Conservation (phyloP, 2,113 vertebrate species). For the Myiagra hebetior region DNA sequence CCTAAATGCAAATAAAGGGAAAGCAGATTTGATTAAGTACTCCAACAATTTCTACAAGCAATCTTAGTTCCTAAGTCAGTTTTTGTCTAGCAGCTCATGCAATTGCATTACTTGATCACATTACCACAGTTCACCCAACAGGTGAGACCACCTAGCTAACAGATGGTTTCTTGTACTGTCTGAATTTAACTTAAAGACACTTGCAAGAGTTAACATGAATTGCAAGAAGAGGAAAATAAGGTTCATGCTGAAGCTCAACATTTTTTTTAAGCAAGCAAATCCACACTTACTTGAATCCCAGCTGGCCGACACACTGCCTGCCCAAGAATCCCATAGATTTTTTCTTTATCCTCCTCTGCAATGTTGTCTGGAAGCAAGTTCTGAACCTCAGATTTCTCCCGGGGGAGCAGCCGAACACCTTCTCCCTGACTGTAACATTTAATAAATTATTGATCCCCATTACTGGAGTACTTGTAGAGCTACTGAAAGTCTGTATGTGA, state of each 20-base stretch:
- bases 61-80: neutral
- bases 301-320: conserved; percentile 96
- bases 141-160: neutral
- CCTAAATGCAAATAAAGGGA: conserved; percentile 70
- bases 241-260: neutral
- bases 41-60: neutral
- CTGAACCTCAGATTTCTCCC: conserved; percentile 92
- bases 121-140: neutral
- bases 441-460: conserved; percentile 9
- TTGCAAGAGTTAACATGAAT: neutral
- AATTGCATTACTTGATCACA: neutral
- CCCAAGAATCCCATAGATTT: conserved; percentile 93
- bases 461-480: neutral
- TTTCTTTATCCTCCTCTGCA: conserved; percentile 88
- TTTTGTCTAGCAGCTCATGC: neutral
- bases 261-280: neutral
- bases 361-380: conserved; percentile 86
- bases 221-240: neutral
- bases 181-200: neutral
- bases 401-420: conserved; percentile 89
- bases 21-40: neutral
- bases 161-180: neutral
- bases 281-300: conserved; percentile 87
- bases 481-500: neutral
- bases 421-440: conserved; percentile 88